Evolutionary conservation across 23 tunicate genomes (phyloP).

Genomic region (Diplosoma virens): DNA sequence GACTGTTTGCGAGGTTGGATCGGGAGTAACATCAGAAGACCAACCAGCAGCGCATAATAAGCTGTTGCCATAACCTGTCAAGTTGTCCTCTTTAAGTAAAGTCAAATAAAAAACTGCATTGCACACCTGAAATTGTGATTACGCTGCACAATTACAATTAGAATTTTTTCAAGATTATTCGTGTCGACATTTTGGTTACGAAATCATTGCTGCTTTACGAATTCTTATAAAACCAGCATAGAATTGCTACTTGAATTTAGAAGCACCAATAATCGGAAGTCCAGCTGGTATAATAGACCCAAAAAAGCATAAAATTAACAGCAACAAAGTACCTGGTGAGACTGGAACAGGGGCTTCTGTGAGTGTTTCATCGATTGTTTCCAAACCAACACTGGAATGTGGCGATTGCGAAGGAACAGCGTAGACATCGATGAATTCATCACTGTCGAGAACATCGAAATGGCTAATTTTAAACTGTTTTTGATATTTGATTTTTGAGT

Average conservation of each 20-base stretch:
- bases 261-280: no score
- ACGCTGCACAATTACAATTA: no score
- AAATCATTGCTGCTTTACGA: no score
- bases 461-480: not conserved
- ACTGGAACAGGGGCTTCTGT: not conserved
- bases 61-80: constrained; percentile 65
- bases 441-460: not conserved
- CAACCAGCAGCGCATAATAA: constrained; percentile 56
- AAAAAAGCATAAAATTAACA: not conserved
- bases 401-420: not conserved
- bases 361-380: constrained; percentile 3
- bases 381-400: not conserved
- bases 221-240: no score
- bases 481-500: no score
- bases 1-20: not conserved
- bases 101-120: no score
- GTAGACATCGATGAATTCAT: not conserved
- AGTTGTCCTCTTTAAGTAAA: no score
- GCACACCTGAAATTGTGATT: no score
- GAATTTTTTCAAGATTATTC: no score
- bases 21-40: constrained; percentile 40
- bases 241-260: no score
- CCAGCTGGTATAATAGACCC: not conserved
- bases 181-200: no score
- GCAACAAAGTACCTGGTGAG: constrained; percentile 1